Conservation (phyloP, 2,797 vertebrate species). For the Dromococcyx pavoninus region DNA sequence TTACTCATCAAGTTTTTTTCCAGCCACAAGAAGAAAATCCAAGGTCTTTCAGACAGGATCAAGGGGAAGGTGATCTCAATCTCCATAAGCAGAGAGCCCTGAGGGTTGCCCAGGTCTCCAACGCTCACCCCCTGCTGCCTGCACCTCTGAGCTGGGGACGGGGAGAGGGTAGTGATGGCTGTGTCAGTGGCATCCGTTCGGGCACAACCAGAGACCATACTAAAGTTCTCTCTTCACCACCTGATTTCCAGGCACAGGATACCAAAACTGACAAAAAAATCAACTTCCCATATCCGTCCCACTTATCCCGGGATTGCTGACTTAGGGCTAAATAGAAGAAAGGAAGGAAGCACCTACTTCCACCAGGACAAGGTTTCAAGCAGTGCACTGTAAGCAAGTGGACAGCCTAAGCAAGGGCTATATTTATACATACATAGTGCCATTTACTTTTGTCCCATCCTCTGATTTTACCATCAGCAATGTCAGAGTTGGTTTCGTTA, state of each 20-base stretch:
- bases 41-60: background rate
- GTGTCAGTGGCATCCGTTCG: fast-evolving
- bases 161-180: background rate
- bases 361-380: background rate
- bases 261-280: background rate
- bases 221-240: background rate
- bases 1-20: background rate
- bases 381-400: background rate
- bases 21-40: background rate
- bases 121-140: background rate
- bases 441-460: background rate
- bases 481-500: fast-evolving
- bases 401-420: background rate
- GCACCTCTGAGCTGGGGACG: background rate
- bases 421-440: background rate
- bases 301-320: background rate
- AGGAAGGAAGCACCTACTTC: background rate
- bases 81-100: fast-evolving
- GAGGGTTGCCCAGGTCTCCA: background rate
- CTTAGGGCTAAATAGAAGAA: background rate
- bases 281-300: background rate
- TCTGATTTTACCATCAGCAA: fast-evolving
- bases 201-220: background rate
- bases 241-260: background rate
- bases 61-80: background rate